phyloP scores from a whole-genome alignment of 1,140 invertebrate genomes.

The Sitophilus oryzae region DNA sequence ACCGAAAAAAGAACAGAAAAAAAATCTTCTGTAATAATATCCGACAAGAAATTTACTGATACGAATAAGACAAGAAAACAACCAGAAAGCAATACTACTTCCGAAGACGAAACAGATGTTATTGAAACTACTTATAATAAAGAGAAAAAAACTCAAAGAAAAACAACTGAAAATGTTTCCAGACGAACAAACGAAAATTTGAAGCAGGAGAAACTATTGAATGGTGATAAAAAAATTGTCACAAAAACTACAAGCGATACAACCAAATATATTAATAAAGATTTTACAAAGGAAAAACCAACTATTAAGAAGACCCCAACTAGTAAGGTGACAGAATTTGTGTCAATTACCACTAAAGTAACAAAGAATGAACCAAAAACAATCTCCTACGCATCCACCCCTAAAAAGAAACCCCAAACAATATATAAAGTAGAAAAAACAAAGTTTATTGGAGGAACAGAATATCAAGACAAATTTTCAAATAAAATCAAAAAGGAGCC shows the following conservation, averaged over 20 bases:
- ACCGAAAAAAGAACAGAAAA: neutral
- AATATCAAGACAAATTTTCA: slow-evolving; percentile 25
- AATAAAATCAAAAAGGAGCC: slow-evolving; percentile 17
- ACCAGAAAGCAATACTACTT: neutral
- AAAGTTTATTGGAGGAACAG: slow-evolving; percentile 17
- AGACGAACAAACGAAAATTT: no score
- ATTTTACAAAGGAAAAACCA: slow-evolving; percentile 6
- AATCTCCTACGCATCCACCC: neutral
- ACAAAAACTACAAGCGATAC: slow-evolving; percentile 5
- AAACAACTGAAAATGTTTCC: slow-evolving; percentile 5
- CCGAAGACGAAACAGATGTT: neutral
- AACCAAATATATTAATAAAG: slow-evolving; percentile 7
- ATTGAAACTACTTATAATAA: neutral
- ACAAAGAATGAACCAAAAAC: slow-evolving; percentile 14
- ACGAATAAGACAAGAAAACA: neutral
- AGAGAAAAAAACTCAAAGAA: slow-evolving; percentile 1
- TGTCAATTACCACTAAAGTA: neutral
- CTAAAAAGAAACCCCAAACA: slow-evolving; percentile 14
- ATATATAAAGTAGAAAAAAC: slow-evolving; percentile 21
- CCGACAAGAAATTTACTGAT: neutral
- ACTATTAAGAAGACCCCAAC: neutral
- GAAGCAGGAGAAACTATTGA: no score
- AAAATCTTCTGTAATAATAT: neutral
- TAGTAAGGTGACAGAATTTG: neutral
- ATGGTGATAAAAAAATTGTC: neutral